Percentiles rank a stretch among this genome's conserved stretches.
These are phyloP conservation scores for Adelges cooleyi DNA, from an alignment of 1,140 invertebrate genomes.

Conservation along the genomic window DNA sequence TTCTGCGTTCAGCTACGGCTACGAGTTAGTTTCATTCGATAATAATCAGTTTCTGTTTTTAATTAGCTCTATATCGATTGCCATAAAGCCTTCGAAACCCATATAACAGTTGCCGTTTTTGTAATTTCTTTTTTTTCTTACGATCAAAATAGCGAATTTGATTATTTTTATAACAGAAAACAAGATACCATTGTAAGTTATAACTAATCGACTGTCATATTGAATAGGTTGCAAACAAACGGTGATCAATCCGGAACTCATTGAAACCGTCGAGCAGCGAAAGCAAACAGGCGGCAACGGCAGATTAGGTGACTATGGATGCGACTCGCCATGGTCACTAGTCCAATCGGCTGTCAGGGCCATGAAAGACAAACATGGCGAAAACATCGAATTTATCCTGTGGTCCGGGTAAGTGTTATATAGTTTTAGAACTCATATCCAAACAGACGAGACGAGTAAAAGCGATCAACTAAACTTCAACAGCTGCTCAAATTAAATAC, in stretches of 20 bases:
- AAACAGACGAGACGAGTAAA: no score
- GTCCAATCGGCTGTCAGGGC: conserved; percentile 69
- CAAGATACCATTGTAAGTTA: no score
- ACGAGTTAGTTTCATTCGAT: no score
- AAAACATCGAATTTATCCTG: conserved; percentile 79
- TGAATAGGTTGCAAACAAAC: conserved; percentile 3
- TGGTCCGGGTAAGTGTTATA: conserved; percentile 80
- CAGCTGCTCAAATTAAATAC: no score
- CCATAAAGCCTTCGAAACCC: neutral
- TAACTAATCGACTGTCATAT: no score
- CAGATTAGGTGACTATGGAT: conserved; percentile 68
- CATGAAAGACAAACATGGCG: conserved; percentile 64
- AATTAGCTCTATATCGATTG: conserved; percentile 29
- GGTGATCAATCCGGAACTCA: neutral
- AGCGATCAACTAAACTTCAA: no score
- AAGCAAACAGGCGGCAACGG: conserved; percentile 43
- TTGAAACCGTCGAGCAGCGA: conserved; percentile 26
- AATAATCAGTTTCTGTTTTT: neutral
- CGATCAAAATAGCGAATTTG: no score
- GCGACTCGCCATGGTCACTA: conserved; percentile 74
- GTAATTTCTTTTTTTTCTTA: no score
- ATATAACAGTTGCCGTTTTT: neutral
- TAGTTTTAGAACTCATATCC: no score
- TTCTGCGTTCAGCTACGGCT: no score
- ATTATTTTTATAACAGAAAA: no score